These are phyloP conservation scores for Hoplodrina blanda DNA, from an alignment of 2,888 invertebrate genomes.

Conservation along the genomic window DNA sequence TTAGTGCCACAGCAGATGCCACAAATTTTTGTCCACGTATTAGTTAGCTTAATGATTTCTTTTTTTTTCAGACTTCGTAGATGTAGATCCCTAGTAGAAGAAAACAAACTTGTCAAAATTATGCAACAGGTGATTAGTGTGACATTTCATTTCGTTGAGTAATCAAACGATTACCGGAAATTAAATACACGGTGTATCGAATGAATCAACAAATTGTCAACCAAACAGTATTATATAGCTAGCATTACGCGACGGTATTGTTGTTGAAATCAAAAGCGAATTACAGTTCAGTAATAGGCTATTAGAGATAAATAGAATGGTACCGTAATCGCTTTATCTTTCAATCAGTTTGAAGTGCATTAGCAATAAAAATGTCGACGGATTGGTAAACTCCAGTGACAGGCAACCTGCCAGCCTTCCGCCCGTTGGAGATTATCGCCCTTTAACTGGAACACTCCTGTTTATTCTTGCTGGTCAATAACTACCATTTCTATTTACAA, in stretches of 20 bases:
- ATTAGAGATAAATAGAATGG: conserved; percentile 44
- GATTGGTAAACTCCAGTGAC: conserved; percentile 50
- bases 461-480: conserved; percentile 67
- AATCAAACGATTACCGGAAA: conserved; percentile 46
- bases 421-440: conserved; percentile 70
- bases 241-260: conserved; percentile 12
- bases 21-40: conserved; percentile 8
- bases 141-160: conserved; percentile 38
- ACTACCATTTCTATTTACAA: conserved; percentile 47
- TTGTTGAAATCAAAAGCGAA: conserved; percentile 33
- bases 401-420: conserved; percentile 31
- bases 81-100: conserved; percentile 7
- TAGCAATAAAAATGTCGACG: conserved; percentile 54
- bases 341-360: conserved; percentile 48
- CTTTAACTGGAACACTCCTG: conserved; percentile 73
- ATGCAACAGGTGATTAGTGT: conserved; percentile 43
- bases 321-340: conserved; percentile 34
- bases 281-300: conserved; percentile 22
- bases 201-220: conserved; percentile 40
- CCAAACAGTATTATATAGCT: conserved; percentile 32
- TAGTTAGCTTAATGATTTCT: not conserved
- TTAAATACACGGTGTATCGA: conserved; percentile 27
- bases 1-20: conserved; percentile 12
- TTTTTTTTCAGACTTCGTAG: not conserved
- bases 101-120: not conserved